Evolutionary conservation across 2,797 vertebrate species (phyloP).

Genomic region (Sphenopsis melanotis): DNA sequence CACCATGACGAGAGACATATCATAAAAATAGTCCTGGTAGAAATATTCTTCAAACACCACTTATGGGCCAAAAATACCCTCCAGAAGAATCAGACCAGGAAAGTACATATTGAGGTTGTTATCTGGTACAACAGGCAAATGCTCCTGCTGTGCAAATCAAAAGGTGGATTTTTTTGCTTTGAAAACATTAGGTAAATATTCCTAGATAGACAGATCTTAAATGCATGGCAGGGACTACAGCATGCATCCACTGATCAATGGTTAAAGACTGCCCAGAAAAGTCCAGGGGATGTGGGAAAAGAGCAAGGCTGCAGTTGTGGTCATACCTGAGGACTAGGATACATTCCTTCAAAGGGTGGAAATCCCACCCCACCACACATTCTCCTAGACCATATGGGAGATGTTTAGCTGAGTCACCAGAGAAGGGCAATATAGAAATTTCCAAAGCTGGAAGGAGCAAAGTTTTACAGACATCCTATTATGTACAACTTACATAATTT

Average conservation of each 20-base stretch:
- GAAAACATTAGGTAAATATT: conserved; percentile 23
- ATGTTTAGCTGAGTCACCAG: conserved; percentile 27
- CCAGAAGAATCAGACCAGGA: neutral
- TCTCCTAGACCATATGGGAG: neutral
- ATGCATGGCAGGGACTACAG: neutral
- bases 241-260: neutral
- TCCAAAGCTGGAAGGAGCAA: conserved; percentile 1
- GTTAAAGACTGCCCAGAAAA: neutral
- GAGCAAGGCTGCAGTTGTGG: neutral
- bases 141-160: conserved; percentile 23
- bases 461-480: conserved; percentile 37
- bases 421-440: conserved; percentile 13
- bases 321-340: neutral
- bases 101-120: conserved; percentile 22
- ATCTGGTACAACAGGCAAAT: neutral
- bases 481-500: conserved; percentile 42
- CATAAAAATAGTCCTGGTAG: conserved; percentile 2
- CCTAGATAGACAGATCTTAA: neutral
- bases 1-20: neutral
- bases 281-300: neutral
- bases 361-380: neutral
- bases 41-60: conserved; percentile 11
- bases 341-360: neutral
- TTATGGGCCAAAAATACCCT: conserved; percentile 19
- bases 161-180: neutral